A percentile compares a stretch with the other conserved stretches of the same genome.
phyloP scores from a whole-genome alignment of 2,888 invertebrate species.

The Cantharis lateralis region DNA sequence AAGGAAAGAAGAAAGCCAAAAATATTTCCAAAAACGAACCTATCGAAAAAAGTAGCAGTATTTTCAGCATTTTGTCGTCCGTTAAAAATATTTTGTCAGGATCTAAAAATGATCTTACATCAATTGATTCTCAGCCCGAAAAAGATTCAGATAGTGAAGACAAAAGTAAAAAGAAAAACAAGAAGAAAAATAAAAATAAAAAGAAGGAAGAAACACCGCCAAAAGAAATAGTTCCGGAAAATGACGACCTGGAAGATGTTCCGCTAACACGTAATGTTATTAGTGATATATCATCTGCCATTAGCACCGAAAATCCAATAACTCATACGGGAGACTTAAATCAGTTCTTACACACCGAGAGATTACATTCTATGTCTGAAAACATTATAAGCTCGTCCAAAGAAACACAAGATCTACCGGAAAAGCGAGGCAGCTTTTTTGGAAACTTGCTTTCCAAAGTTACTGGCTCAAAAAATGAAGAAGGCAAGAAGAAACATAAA shows the following conservation, averaged over 20 bases:
- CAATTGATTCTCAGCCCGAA: conserved; percentile 23
- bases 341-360: conserved; percentile 14
- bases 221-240: not conserved
- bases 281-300: not conserved
- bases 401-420: conserved; percentile 5
- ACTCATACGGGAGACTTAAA: not conserved
- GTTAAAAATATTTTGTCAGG: conserved; percentile 42
- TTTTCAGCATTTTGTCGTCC: conserved; percentile 42
- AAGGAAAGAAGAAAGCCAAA: not conserved
- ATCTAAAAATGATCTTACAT: conserved; percentile 31
- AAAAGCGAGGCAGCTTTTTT: conserved; percentile 38
- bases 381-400: not conserved
- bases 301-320: not conserved
- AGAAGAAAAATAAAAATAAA: conserved; percentile 4
- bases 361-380: conserved; percentile 5
- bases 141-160: conserved; percentile 11
- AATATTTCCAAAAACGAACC: not conserved
- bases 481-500: conserved; percentile 35
- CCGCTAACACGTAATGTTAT: conserved; percentile 4
- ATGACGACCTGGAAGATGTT: not conserved
- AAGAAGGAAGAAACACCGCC: not conserved
- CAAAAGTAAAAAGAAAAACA: conserved; percentile 19
- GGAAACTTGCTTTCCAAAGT: conserved; percentile 40
- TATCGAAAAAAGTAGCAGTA: not conserved
- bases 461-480: conserved; percentile 34